These are phyloP conservation scores for Helobdella robusta DNA, from an alignment of 2,888 invertebrate species.

Conservation along the genomic window DNA sequence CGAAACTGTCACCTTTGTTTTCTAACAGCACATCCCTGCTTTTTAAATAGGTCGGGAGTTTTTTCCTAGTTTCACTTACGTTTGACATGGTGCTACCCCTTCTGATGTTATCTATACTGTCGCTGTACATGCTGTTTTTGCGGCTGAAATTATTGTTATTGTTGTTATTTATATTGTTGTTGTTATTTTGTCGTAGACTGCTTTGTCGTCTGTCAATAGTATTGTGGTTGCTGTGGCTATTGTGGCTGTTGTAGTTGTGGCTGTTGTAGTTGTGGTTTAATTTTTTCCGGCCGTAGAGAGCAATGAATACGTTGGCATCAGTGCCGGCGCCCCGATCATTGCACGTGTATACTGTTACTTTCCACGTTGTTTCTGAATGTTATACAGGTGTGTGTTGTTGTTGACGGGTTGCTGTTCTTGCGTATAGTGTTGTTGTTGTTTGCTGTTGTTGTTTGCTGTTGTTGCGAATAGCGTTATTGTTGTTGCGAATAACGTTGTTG, in stretches of 20 bases:
- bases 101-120: too few relatives aligned
- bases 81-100: too few relatives aligned
- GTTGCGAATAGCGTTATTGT: too few relatives aligned
- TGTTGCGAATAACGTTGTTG: too few relatives aligned
- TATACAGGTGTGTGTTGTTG: not conserved
- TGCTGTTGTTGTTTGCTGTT: too few relatives aligned
- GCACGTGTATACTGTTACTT: conserved; percentile 46
- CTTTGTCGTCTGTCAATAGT: not conserved
- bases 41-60: not conserved
- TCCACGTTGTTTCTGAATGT: conserved; percentile 40
- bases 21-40: conserved; percentile 39
- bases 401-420: too few relatives aligned
- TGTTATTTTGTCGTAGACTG: not conserved
- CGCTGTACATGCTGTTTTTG: too few relatives aligned
- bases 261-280: not conserved
- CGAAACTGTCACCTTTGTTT: conserved; percentile 47
- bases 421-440: too few relatives aligned
- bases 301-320: conserved; percentile 46
- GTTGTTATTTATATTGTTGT: too few relatives aligned
- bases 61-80: not conserved
- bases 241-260: not conserved
- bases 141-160: too few relatives aligned
- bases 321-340: conserved; percentile 47
- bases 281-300: conserved; percentile 43
- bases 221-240: not conserved